These are phyloP conservation scores for Microtus oregoni DNA, from an alignment of 2,113 vertebrate species.

Conservation along the genomic window DNA sequence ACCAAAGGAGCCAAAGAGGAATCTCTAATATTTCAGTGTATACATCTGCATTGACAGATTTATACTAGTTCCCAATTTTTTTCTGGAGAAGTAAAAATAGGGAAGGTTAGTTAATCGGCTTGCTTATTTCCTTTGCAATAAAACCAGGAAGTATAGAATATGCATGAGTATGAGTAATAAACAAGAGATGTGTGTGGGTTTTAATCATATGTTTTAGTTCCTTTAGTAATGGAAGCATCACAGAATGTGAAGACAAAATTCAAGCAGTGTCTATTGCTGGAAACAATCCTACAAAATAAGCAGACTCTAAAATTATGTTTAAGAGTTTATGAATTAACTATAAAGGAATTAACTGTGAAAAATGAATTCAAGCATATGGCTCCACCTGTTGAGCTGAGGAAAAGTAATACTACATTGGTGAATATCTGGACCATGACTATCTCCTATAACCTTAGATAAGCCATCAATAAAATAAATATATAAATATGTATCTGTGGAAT, in stretches of 20 bases:
- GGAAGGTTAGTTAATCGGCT: not conserved
- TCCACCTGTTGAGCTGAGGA: not conserved
- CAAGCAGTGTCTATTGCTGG: not conserved
- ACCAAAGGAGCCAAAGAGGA: not conserved
- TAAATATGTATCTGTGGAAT: not conserved
- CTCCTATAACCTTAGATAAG: not conserved
- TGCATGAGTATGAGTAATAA: not conserved
- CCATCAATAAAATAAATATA: not conserved
- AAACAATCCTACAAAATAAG: not conserved
- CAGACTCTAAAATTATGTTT: not conserved
- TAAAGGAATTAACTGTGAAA: not conserved
- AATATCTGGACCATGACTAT: not conserved
- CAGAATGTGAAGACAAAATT: not conserved
- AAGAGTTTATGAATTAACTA: not conserved
- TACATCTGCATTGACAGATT: not conserved
- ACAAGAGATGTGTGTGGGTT: not conserved
- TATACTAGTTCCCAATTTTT: not conserved
- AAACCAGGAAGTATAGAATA: not conserved
- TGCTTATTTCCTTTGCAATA: not conserved
- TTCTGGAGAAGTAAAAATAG: not conserved
- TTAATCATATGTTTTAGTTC: not conserved
- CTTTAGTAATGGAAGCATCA: not conserved
- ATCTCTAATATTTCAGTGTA: not conserved
- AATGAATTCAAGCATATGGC: not conserved
- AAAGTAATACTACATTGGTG: not conserved